Conservation (phyloP, 1,140 invertebrate species). For the Lanistes nyassanus region DNA sequence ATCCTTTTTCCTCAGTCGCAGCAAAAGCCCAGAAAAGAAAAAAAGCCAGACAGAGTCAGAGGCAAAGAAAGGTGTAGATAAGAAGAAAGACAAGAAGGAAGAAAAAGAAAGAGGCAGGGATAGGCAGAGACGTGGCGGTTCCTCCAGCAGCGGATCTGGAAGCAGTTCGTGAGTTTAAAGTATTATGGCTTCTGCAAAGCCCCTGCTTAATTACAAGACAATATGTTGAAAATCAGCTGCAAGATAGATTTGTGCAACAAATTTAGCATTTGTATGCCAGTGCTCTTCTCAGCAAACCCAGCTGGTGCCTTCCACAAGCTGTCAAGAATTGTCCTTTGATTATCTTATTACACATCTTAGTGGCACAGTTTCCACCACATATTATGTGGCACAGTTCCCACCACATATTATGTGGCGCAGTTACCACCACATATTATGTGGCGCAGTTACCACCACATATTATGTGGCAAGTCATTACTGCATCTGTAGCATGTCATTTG, state of each 20-base stretch:
- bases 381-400: not conserved
- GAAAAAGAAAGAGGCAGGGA: constrained; percentile 43
- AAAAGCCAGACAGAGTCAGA: constrained; percentile 24
- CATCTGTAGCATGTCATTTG: no score
- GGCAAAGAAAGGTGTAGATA: constrained; percentile 38
- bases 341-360: no score
- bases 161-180: constrained; percentile 36
- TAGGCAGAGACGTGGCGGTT: constrained; percentile 33
- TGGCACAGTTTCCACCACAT: not conserved
- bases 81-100: constrained; percentile 47
- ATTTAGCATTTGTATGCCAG: no score
- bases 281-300: no score
- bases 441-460: not conserved
- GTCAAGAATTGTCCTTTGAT: no score
- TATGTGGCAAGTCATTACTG: not conserved
- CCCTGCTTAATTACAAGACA: no score
- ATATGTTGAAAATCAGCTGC: no score
- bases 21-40: constrained; percentile 24
- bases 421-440: not conserved
- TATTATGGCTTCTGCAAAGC: not conserved
- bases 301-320: no score
- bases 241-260: no score
- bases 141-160: constrained; percentile 33
- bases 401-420: not conserved
- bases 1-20: constrained; percentile 9